Evolutionary conservation across 2,797 vertebrate species (phyloP), one percentile per base, ranked within the genome.

Genomic region (Falco peregrinus): DNA sequence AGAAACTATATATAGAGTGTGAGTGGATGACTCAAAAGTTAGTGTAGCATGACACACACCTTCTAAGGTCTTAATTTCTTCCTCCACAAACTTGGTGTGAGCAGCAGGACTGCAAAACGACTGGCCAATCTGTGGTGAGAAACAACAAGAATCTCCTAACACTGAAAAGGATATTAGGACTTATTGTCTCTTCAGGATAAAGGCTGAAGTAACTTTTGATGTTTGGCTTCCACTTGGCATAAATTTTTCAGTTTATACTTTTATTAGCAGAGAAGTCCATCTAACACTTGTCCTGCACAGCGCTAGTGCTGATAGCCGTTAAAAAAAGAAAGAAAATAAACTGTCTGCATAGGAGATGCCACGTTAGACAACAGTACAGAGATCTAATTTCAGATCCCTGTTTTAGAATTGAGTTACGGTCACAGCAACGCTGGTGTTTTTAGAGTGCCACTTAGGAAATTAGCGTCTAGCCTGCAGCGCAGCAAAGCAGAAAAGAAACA

Each of bases 281-380:
- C 50, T 48, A 61, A 67, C 56, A 17, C 28, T 57, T 5, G 2
- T 16, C 45, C 65, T 77, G 60, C 39, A 35, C 25, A 45, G 25
- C 1, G 0, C 31, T 37, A 16, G 11, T 6, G 11, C 35, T 47
- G 59, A 45, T 8, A 33, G 2, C 41, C 51, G 13, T 17, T 13
- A 39, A 8, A 22, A 39, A 74, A 3, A 19, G 15, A 28, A 64
- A 50, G 33, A 19, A 60, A 28, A 51, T 13, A 16, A 64, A 31
- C n/a, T 45, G 29, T 47, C 50, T 64, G 61, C 35, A 16, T 6
- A 45, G 71, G 50, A 35, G 33, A 69, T 43, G 25, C 24, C 33
- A 16, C 2, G 0, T 0, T 33, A 54, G 54, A 19, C 35, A 54
- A 13, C 7, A 56, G n/a, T 39, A 35, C 24, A 33, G 86, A 28